phyloP scores from a whole-genome alignment of 2,113 vertebrate genomes.

The Sinocyclocheilus rhinocerous region DNA sequence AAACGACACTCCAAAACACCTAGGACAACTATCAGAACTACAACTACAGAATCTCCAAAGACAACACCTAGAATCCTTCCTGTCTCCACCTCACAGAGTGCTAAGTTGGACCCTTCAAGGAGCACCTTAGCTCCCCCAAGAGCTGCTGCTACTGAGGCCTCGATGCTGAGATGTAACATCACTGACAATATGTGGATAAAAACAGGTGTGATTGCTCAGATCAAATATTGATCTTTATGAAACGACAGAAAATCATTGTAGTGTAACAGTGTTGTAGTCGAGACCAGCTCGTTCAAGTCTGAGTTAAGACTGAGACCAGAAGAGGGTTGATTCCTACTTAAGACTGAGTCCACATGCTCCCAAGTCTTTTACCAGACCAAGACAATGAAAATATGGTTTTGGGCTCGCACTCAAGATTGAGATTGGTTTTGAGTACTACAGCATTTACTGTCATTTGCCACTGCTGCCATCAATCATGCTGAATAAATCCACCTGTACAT shows the following conservation, averaged over 20 bases:
- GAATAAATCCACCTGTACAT: background rate
- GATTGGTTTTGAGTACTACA: background rate
- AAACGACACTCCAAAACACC: constrained; percentile 64
- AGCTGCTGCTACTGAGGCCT: constrained; percentile 79
- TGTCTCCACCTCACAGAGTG: constrained; percentile 74
- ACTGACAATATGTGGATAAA: constrained; percentile 88
- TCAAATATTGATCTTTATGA: background rate
- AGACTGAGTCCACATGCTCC: background rate
- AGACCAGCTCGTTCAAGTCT: background rate
- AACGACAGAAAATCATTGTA: background rate
- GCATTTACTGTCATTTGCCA: background rate
- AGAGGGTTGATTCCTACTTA: background rate
- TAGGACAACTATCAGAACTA: constrained; percentile 53
- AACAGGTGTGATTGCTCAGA: constrained; percentile 80
- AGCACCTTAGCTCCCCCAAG: constrained; percentile 71
- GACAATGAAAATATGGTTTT: background rate
- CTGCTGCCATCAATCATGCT: background rate
- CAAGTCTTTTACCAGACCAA: background rate
- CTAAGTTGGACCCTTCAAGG: constrained; percentile 72
- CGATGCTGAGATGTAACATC: constrained; percentile 86
- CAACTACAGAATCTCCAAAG: constrained; percentile 67
- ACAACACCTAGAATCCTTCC: constrained; percentile 56
- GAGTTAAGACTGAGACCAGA: background rate
- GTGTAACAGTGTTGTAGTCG: background rate
- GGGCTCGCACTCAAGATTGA: background rate